phyloP scores from a whole-genome alignment of 2,113 vertebrate species.

The Aspidoscelis tigris region DNA sequence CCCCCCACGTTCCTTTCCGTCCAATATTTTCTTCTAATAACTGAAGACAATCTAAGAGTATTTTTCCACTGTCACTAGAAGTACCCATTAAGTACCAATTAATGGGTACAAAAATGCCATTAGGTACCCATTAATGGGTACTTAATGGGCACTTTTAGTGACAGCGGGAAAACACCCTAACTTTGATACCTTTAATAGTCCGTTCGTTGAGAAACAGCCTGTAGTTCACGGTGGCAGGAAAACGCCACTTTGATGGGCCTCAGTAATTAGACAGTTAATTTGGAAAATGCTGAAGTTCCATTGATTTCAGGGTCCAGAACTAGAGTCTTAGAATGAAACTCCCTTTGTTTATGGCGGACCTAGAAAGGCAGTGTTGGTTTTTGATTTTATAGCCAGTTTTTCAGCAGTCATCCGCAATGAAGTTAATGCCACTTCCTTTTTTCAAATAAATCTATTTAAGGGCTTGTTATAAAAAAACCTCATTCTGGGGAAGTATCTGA shows the following conservation, averaged over 20 bases:
- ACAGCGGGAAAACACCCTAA: too few species aligned
- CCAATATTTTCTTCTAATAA: neutral
- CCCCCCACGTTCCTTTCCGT: neutral
- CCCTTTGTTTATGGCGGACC: neutral
- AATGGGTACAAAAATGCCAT: too few species aligned
- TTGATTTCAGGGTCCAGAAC: too few species aligned
- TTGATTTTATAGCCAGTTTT: neutral
- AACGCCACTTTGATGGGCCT: neutral
- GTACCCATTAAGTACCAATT: too few species aligned
- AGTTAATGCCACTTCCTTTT: neutral
- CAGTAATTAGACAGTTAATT: neutral
- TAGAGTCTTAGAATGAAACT: too few species aligned
- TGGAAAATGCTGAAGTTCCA: too few species aligned
- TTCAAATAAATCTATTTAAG: neutral
- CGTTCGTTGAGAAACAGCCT: neutral
- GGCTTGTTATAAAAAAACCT: neutral
- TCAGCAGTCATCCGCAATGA: neutral
- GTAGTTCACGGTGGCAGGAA: neutral
- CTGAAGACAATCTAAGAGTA: too few species aligned
- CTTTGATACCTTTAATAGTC: neutral
- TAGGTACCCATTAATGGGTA: too few species aligned
- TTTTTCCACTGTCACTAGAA: too few species aligned
- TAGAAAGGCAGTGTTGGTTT: neutral
- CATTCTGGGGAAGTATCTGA: neutral
- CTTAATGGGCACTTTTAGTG: too few species aligned